Conservation (phyloP, 2,113 vertebrate species). For the Zosterops hypoxanthus region DNA sequence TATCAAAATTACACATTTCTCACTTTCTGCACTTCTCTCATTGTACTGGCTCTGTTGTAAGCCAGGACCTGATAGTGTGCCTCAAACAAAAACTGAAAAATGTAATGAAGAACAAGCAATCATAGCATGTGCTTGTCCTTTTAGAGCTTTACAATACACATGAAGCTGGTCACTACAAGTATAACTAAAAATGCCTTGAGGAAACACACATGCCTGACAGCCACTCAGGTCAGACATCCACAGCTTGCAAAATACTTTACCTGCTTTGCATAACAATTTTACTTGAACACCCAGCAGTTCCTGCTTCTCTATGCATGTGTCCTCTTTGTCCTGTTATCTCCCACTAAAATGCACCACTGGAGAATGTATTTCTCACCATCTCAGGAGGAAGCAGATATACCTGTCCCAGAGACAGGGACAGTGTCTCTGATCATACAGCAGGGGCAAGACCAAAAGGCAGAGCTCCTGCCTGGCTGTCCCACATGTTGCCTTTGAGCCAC, state of each 20-base stretch:
- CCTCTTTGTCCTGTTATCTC: neutral
- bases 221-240: neutral
- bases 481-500: neutral
- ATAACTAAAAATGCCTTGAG: neutral
- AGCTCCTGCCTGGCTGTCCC: neutral
- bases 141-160: neutral
- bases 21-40: neutral
- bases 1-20: neutral
- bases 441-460: neutral
- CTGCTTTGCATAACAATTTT: neutral
- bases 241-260: neutral
- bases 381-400: neutral
- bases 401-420: neutral
- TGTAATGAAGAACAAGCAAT: neutral
- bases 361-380: neutral
- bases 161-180: neutral
- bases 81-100: neutral
- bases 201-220: neutral
- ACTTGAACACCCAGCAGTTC: neutral
- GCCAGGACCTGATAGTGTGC: neutral
- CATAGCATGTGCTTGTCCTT: neutral
- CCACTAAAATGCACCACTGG: neutral
- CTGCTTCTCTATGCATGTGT: neutral
- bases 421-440: neutral
- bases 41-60: neutral